These are phyloP conservation scores for Agrochola circellaris DNA, from an alignment of 2,888 invertebrate species.

Conservation along the genomic window DNA sequence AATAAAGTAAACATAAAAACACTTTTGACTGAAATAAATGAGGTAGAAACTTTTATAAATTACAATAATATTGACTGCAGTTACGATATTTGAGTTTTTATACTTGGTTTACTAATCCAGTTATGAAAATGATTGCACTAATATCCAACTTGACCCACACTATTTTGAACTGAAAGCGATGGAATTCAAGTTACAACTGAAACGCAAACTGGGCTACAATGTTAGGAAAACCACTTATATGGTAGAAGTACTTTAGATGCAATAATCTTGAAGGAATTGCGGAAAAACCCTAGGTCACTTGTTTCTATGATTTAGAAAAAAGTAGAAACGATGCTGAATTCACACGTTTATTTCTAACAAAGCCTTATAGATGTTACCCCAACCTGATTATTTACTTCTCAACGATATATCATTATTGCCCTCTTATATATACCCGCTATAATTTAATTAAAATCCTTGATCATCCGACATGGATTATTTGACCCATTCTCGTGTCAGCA, in stretches of 20 bases:
- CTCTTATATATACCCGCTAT: constrained; percentile 36
- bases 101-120: constrained; percentile 15
- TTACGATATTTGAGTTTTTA: constrained; percentile 27
- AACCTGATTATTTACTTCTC: constrained; percentile 18
- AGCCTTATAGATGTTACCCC: background rate
- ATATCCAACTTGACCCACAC: constrained; percentile 12
- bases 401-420: constrained; percentile 8
- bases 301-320: constrained; percentile 7
- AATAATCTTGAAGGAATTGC: constrained; percentile 37
- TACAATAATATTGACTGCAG: constrained; percentile 4
- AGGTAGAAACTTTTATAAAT: constrained; percentile 23
- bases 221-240: constrained; percentile 63
- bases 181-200: constrained; percentile 54
- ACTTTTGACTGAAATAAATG: constrained; percentile 23
- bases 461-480: constrained; percentile 17
- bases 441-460: constrained; percentile 57
- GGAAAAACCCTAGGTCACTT: constrained; percentile 29
- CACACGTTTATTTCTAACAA: constrained; percentile 32
- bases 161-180: constrained; percentile 50
- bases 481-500: constrained; percentile 11
- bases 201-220: constrained; percentile 45
- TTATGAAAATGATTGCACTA: constrained; percentile 23
- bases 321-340: background rate
- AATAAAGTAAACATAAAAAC: constrained; percentile 16
- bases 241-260: constrained; percentile 30